A percentile compares a stretch with the other conserved stretches of the same genome.
Evolutionary conservation across 1,140 invertebrate genomes (phyloP).

Genomic region (Brachionus angularis): DNA sequence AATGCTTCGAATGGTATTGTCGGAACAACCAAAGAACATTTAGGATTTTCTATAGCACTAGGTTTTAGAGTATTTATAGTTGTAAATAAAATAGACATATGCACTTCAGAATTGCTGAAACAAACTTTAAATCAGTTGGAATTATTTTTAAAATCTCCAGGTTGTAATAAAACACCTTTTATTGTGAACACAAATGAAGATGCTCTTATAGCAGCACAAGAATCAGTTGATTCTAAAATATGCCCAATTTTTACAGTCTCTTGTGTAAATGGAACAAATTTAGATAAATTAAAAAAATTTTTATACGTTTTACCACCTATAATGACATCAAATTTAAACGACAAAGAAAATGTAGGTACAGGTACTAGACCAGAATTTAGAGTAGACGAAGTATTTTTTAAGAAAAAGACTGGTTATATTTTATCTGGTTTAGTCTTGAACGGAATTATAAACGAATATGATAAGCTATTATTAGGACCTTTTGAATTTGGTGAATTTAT

Average conservation of each 20-base stretch:
- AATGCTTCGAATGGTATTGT: slow-evolving; percentile 69
- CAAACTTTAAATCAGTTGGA: slow-evolving; percentile 88
- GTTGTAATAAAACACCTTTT: slow-evolving; percentile 90
- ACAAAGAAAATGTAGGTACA: slow-evolving; percentile 69
- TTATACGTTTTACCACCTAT: slow-evolving; percentile 70
- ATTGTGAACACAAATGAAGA: slow-evolving; percentile 90
- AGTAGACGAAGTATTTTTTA: slow-evolving; percentile 48
- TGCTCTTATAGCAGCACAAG: slow-evolving; percentile 89
- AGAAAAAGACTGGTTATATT: slow-evolving; percentile 54
- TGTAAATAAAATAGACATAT: slow-evolving; percentile 98
- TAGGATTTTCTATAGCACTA: slow-evolving; percentile 87
- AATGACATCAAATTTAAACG: slow-evolving; percentile 65
- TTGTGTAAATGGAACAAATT: slow-evolving; percentile 80
- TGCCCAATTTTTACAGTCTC: slow-evolving; percentile 85
- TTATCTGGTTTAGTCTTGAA: slow-evolving; percentile 81
- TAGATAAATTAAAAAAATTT: slow-evolving; percentile 65
- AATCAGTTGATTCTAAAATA: slow-evolving; percentile 65
- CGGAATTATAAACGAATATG: slow-evolving; percentile 79
- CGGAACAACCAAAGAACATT: slow-evolving; percentile 98
- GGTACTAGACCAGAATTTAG: slow-evolving; percentile 61
- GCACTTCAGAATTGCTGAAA: slow-evolving; percentile 87
- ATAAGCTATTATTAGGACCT: slow-evolving; percentile 74
- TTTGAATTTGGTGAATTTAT: slow-evolving; percentile 75
- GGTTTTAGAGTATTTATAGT: slow-evolving; percentile 98
- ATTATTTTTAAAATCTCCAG: slow-evolving; percentile 85